Conservation (phyloP, 2,113 vertebrate genomes). For the Motacilla tschutschensis region DNA sequence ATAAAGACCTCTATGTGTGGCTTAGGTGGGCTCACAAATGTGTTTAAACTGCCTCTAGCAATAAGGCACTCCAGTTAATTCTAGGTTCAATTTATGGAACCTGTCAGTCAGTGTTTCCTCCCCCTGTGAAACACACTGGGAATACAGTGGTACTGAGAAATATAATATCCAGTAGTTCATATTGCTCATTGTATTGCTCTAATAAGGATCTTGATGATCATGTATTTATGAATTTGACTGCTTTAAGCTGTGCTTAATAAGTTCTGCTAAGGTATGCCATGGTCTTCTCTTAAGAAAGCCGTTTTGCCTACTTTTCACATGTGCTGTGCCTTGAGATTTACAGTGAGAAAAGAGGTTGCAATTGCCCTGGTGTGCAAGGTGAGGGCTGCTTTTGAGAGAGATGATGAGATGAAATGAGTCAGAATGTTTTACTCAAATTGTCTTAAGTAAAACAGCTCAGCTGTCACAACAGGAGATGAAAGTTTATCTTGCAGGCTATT, state of each 20-base stretch:
- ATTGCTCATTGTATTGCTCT: neutral
- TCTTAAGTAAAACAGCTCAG: constrained; percentile 1
- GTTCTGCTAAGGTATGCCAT: neutral
- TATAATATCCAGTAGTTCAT: neutral
- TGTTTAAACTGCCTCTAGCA: neutral
- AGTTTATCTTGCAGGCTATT: neutral
- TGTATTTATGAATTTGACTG: neutral
- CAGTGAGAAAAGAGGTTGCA: neutral
- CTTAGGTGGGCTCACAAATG: neutral
- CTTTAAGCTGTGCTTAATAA: neutral
- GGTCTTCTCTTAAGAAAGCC: neutral
- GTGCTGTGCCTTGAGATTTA: neutral
- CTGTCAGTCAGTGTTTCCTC: neutral
- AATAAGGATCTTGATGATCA: neutral
- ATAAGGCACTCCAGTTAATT: neutral
- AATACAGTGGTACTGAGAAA: neutral
- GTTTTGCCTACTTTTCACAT: neutral
- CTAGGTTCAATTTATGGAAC: neutral
- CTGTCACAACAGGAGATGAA: constrained; percentile 4
- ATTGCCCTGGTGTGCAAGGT: neutral
- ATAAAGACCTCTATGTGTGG: neutral
- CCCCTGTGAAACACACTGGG: neutral
- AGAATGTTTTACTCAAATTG: constrained; percentile 1
- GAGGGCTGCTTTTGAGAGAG: neutral
- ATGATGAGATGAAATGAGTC: neutral